Base-by-base conservation (phyloP, 2,797 vertebrate genomes). In the Chiroxiphia lanceolata region DNA sequence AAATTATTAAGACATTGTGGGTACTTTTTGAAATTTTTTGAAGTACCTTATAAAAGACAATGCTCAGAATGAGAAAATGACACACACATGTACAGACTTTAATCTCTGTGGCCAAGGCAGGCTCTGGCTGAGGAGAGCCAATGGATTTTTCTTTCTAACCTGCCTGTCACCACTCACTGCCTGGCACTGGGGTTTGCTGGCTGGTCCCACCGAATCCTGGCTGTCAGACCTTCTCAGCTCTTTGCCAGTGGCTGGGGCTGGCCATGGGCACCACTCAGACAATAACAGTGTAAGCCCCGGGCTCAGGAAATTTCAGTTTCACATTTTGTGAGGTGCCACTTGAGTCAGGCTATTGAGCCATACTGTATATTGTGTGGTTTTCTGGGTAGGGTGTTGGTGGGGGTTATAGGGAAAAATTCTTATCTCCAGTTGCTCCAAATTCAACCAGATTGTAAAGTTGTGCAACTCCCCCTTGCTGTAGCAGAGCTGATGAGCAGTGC, bases 21-120 rank as follows among this genome's bases (percentile, higher is more conserved):
- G 34, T 53, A 77, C 67, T 38, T 84, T 50, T 31, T 0, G 1
- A 45, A 83, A 13, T 15, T 60, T 63, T 80, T 68, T 21, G 14
- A 8, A 74, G 15, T 33, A 21, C 9, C n/a, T 53, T 48, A 33
- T 38, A 36, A 72, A 67, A 72, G 94, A 31, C 40, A 60, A 16
- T 4, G 3, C 36, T 70, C 1, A 4, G 51, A 48, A 60, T 50
- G 44, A 86, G 76, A 68, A 90, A 67, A 71, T 53, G 2, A 9
- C 40, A 48, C 15, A 34, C 16, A 11, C 1, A 6, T 0, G 1
- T 17, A n/a, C 9, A 10, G 31, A 14, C 6, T 36, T 51, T 11
- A 40, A 51, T 36, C 44, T 36, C 13, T 15, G 4, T 15, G 36
- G 36, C 53, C 78, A 71, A 75, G n/a, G 53, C 63, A 91, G 48